Base-by-base conservation (phyloP, 2,888 invertebrate genomes). In the Zootermopsis nevadensis region DNA sequence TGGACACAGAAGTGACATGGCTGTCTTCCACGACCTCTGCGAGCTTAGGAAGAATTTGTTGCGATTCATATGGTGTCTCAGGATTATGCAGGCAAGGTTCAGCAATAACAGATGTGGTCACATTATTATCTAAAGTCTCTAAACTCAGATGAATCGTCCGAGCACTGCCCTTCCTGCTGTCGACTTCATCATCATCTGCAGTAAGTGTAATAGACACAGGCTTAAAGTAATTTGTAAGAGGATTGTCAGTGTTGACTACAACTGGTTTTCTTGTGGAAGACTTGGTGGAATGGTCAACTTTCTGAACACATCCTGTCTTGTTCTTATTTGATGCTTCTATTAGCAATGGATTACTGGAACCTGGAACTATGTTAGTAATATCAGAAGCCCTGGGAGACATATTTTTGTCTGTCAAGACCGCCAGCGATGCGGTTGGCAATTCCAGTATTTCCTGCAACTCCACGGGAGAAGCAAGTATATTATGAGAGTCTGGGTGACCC, bases 211-310 rank as follows among this genome's bases (percentile, higher is more conserved):
- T 79, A 15, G 79, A 79, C 2, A 79, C 66, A 35, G 79, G 60
- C 31, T 66, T 79, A n/a, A 79, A 79, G 27, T 79, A 79, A n/a
- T 79, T 79, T 38, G 35, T 74, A 7, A 74, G n/a, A 42, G 35
- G 31, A 24, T 38, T 74, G 0, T 22, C 74, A 74, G 74, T 38
- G 35, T 33, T 33, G 7, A 60, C 60, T n/a, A 60, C 60, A 27
- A 27, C 60, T n/a, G 35, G 35, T 35, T 74, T 74, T 7, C 33
- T 33, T 15, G 24, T 74, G 6, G 24, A 10, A 24, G 33, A 74
- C n/a, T n/a, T 38, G 38, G 19, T 74, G 24, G 74, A 6, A 24
- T 2, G 1, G 19, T 38, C 24, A n/a, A 8, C 12, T 38, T 38
- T 38, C 8, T 38, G 38, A 4, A 27, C 7, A 10, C 6, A 60